Base-by-base conservation (phyloP, 2,797 vertebrate species). In the Mus caroli region DNA sequence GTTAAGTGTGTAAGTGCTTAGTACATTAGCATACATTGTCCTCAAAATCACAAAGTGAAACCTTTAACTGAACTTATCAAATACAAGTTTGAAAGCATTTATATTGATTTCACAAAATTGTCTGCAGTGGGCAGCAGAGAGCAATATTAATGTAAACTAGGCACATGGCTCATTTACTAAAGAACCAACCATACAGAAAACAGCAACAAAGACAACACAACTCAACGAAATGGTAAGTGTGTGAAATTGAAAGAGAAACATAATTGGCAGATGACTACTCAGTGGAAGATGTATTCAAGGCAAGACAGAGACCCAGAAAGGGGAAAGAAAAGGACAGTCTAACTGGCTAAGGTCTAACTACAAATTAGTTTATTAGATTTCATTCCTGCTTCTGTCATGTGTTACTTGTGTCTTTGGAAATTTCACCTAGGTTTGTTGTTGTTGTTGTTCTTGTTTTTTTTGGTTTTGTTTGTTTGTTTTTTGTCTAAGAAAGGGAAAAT, bases 111-210 rank as follows among this genome's bases (percentile, higher is more conserved):
- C 75, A 73, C 67, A 67, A 86, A 82, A 88, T 83, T 88, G 34
- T 87, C 96, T 96, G 83, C 43, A 96, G 84, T 40, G 67, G 93
- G 94, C 87, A 96, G 90, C 71, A 94, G 50, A 96, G 76, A 95
- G 62, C 62, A 58, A 54, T n/a, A 20, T 69, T 60, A 80, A 64
- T 73, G 58, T 43, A 90, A 88, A 67, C 14, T 60, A 31, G 20
- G 15, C 60, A 76, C 14, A 91, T 19, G 5, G 8, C 84, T 93
- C 37, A 26, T 86, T 84, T 83, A 34, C 56, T 54, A 56, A 89
- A 22, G 34, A 69, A 93, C 82, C 19, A 69, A 93, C 82, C 19
- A 86, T 40, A 60, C 12, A 88, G 43, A 85, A 54, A n/a, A 64
- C 3, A 10, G 37, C 22, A 80, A n/a, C 31, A 56, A 80, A 12